A percentile compares a stretch with the other conserved stretches of the same genome.
These are phyloP conservation scores for Gyps fulvus DNA, from an alignment of 2,113 vertebrate species.

Conservation along the genomic window DNA sequence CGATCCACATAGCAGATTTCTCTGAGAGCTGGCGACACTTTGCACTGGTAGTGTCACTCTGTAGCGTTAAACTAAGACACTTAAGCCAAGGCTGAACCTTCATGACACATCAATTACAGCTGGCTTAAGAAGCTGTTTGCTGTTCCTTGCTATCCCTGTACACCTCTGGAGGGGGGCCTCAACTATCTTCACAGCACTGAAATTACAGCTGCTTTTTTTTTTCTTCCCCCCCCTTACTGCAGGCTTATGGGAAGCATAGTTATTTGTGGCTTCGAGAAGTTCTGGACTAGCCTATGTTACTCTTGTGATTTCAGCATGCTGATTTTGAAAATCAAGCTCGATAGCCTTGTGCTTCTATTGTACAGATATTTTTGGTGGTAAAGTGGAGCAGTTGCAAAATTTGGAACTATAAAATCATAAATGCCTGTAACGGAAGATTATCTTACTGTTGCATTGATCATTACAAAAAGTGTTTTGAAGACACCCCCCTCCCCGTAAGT, in stretches of 20 bases:
- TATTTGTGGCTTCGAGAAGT: background rate
- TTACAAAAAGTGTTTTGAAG: background rate
- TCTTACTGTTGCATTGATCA: background rate
- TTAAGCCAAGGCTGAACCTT: background rate
- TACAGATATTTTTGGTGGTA: background rate
- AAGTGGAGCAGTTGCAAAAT: background rate
- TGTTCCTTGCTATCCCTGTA: background rate
- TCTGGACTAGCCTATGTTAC: background rate
- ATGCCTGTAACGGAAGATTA: background rate
- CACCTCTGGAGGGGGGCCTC: accelerated
- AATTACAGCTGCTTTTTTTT: background rate
- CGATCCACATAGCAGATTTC: background rate
- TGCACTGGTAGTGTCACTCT: background rate
- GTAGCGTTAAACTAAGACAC: background rate
- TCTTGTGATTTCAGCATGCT: background rate
- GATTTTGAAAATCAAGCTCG: background rate
- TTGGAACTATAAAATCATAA: background rate
- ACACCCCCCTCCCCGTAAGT: accelerated
- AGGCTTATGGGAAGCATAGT: accelerated
- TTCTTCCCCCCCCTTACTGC: accelerated
- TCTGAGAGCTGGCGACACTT: background rate
- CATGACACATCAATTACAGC: background rate
- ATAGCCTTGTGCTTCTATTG: background rate
- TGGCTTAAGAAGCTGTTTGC: background rate
- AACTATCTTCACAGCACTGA: background rate